Evolutionary conservation across 2,113 vertebrate species (phyloP), one percentile per base, ranked within the genome.

Genomic region (Alligator sinensis): DNA sequence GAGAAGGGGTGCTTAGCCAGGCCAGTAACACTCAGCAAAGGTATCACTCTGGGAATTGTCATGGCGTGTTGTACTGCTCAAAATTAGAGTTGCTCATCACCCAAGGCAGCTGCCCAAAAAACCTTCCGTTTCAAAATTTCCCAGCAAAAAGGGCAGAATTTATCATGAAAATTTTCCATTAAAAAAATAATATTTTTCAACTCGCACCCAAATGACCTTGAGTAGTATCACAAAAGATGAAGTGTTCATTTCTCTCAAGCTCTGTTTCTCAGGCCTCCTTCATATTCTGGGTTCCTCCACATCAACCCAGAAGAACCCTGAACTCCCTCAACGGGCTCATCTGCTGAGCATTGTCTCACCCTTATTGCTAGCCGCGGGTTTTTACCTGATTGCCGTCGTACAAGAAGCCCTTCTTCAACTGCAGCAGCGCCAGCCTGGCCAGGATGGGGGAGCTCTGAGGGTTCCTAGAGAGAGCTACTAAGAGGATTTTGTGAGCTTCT

Each of bases 361-460:
- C 11, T 34, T 11, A 19, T 11, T 12, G 24, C 60, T 55, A 47
- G 2, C 17, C 6, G 4, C 4, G 22, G 28, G 86, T 81, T 74
- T 95, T 95, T 91, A 99, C 99, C 98, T 99, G 99, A 96, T 99
- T 98, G 76, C 99, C 98, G 9, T 99, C 98, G 0, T 98, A 99
- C 30, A 97, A 92, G 86, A 98, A 99, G 54, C 99, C 99, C 34
- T 98, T 98, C 62, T 98, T 98, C 62, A 99, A 91, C 88, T 99
- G 99, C 89, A 99, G 98, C 88, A 99, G 96, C 1, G 98, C 98
- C 1, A 99, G 98, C 59, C 99, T 98, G 22, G 97, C 98, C 87
- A 99, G 97, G 58, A 99, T 89, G 0, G 99, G 97, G 18, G 98
- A 97, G 0, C 98, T 97, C 11, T 98, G 98, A 72, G 98, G 95